A percentile compares a stretch with the other conserved stretches of the same genome.
Evolutionary conservation across 2,113 vertebrate species (phyloP).

Genomic region (Chaetodon trifascialis): DNA sequence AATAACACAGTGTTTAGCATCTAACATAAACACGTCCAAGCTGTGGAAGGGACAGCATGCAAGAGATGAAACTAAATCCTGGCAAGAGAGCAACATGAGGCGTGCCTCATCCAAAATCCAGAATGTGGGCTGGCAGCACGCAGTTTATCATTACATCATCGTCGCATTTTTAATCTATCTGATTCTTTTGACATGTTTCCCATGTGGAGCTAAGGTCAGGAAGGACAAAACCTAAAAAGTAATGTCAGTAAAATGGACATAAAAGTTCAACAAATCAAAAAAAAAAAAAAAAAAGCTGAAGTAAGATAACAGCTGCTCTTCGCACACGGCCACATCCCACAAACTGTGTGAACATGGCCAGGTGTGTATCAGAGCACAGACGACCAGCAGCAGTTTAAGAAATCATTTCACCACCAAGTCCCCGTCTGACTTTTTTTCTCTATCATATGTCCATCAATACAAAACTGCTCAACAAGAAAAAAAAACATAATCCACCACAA

Average conservation of each 20-base stretch:
- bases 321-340: neutral
- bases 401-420: slow-evolving; percentile 1
- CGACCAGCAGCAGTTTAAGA: slow-evolving; percentile 2
- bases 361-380: slow-evolving; percentile 18
- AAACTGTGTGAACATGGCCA: slow-evolving; percentile 44
- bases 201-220: neutral
- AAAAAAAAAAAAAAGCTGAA: neutral
- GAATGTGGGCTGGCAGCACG: neutral
- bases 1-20: too few species aligned
- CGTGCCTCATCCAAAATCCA: neutral
- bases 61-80: neutral
- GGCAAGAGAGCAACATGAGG: neutral
- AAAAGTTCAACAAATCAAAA: neutral
- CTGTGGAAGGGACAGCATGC: neutral
- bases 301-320: neutral
- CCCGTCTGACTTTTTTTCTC: slow-evolving; percentile 1
- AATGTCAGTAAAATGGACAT: neutral
- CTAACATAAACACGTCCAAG: neutral
- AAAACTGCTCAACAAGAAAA: slow-evolving; percentile 7
- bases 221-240: neutral
- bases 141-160: neutral
- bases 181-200: neutral
- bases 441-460: neutral
- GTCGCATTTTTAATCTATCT: neutral
- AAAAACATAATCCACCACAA: neutral